phyloP scores from a whole-genome alignment of 2,113 vertebrate species.

The Paramormyrops kingsleyae region DNA sequence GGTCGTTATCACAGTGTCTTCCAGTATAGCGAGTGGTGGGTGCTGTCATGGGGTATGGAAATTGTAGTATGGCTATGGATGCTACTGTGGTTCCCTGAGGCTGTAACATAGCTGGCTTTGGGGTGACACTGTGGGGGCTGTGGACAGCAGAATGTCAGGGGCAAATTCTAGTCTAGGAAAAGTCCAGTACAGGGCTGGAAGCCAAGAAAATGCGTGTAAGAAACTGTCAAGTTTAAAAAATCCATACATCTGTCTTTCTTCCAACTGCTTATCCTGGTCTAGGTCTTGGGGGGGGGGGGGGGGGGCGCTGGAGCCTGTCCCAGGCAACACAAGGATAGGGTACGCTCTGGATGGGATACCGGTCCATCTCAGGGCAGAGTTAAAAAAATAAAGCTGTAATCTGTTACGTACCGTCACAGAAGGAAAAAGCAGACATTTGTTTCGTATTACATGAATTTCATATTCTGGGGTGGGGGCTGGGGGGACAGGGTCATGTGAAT shows the following conservation, averaged over 20 bases:
- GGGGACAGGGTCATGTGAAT: neutral
- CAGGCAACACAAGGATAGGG: neutral
- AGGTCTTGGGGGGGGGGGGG: neutral
- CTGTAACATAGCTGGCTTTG: neutral
- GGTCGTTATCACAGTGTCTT: neutral
- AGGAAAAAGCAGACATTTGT: neutral
- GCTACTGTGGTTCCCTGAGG: neutral
- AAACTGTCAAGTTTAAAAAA: neutral
- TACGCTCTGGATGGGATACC: neutral
- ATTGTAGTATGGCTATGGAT: neutral
- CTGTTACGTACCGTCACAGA: neutral
- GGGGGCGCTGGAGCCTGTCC: neutral
- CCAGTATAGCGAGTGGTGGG: neutral
- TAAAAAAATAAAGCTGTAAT: neutral
- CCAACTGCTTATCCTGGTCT: neutral
- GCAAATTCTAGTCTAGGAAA: neutral
- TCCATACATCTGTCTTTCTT: neutral
- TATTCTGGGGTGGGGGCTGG: neutral
- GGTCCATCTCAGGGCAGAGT: neutral
- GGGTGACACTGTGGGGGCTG: neutral
- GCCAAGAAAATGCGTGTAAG: neutral
- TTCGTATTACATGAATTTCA: neutral
- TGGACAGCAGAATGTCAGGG: neutral
- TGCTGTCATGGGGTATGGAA: neutral
- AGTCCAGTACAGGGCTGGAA: neutral